These are phyloP conservation scores for Urophycis tenuis DNA, from an alignment of 2,797 vertebrate species.

Conservation along the genomic window DNA sequence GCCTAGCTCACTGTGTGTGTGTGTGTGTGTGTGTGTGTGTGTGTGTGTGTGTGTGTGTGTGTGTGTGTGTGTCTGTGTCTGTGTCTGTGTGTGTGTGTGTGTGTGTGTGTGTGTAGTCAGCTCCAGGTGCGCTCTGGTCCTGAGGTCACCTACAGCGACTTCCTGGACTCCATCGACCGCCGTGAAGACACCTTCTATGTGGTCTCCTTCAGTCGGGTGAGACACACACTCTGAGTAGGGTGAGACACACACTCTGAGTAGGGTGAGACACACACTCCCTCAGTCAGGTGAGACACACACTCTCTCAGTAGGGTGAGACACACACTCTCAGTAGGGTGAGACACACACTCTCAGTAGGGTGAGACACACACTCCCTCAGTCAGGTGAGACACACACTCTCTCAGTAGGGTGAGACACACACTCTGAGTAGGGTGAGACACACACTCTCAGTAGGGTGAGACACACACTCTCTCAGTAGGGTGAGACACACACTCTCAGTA, in stretches of 20 bases:
- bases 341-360: slow-evolving; percentile 65
- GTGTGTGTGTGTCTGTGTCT: not conserved
- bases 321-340: too few relatives aligned
- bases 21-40: too few relatives aligned
- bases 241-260: slow-evolving; percentile 69
- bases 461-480: not conserved
- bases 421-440: not conserved
- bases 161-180: slow-evolving; percentile 85
- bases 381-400: too few relatives aligned
- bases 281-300: not conserved
- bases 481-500: not conserved
- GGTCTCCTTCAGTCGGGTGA: slow-evolving; percentile 85
- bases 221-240: slow-evolving; percentile 72
- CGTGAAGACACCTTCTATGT: slow-evolving; percentile 89
- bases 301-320: not conserved
- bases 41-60: too few relatives aligned
- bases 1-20: too few relatives aligned
- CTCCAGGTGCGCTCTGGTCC: slow-evolving; percentile 81
- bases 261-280: slow-evolving; percentile 62
- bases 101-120: slow-evolving; percentile 58
- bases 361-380: slow-evolving; percentile 25
- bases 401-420: not conserved
- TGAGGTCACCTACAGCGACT: slow-evolving; percentile 79
- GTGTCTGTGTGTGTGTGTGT: not conserved
- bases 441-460: too few relatives aligned